A percentile compares a stretch with the other conserved stretches of the same genome.
Conservation (phyloP, 2,888 invertebrate species). For the Allacma fusca region DNA sequence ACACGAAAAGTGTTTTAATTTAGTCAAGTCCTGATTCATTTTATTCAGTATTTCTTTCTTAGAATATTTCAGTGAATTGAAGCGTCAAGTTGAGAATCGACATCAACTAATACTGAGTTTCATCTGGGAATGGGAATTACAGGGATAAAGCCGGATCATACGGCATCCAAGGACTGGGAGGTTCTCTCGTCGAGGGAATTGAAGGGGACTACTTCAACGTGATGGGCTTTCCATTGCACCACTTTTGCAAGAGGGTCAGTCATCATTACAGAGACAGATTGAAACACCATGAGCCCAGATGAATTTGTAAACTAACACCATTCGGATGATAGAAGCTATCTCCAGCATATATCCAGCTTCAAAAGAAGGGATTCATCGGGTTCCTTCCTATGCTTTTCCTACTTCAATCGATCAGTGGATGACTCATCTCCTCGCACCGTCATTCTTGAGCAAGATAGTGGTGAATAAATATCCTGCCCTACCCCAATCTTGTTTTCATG, state of each 20-base stretch:
- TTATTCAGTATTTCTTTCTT: no score
- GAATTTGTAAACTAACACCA: constrained; percentile 25
- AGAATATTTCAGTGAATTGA: neutral
- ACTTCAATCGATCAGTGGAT: constrained; percentile 32
- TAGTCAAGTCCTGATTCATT: no score
- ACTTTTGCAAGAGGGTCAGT: constrained; percentile 63
- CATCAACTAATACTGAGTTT: neutral
- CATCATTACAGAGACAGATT: constrained; percentile 35
- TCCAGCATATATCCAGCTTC: neutral
- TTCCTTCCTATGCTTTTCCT: neutral
- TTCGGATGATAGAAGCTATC: neutral
- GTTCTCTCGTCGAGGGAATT: constrained; percentile 81
- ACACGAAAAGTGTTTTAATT: no score
- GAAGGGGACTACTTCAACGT: constrained; percentile 89
- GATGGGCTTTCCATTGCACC: constrained; percentile 83
- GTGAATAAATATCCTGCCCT: constrained; percentile 14
- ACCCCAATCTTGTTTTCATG: constrained; percentile 36
- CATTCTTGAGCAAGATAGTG: neutral
- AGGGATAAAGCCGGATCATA: constrained; percentile 93
- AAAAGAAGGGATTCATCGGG: constrained; percentile 22
- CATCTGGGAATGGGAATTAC: constrained; percentile 59
- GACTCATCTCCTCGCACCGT: constrained; percentile 23
- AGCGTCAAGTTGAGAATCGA: neutral
- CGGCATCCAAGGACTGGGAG: constrained; percentile 80
- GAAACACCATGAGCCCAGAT: constrained; percentile 18